phyloP scores from a whole-genome alignment of 2,797 vertebrate genomes.

The Onychomys arenicola region DNA sequence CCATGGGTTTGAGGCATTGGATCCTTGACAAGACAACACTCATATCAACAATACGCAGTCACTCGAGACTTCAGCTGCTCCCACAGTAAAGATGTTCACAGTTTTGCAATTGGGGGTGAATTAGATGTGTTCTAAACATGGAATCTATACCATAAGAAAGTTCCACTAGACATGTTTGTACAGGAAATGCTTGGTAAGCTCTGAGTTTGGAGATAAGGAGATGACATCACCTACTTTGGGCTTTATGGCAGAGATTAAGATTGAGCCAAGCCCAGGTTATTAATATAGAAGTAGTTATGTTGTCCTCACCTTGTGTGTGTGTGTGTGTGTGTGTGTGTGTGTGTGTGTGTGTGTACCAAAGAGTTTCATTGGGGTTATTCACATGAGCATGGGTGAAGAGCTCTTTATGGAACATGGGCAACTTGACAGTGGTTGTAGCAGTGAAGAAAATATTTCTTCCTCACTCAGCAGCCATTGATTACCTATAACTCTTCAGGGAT shows the following conservation, averaged over 20 bases:
- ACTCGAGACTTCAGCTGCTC: not conserved
- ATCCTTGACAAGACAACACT: not conserved
- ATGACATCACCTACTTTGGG: not conserved
- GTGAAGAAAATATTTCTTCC: not conserved
- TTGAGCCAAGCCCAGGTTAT: not conserved
- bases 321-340: not conserved
- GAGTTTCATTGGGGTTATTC: not conserved
- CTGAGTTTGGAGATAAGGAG: not conserved
- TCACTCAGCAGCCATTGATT: not conserved
- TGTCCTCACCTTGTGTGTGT: not conserved
- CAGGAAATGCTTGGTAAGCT: constrained; percentile 26
- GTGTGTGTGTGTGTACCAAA: not conserved
- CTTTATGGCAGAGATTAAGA: constrained; percentile 25
- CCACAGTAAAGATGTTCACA: not conserved
- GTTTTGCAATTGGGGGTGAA: constrained; percentile 40
- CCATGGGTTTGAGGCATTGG: not conserved
- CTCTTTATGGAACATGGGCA: not conserved
- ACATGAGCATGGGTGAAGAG: not conserved
- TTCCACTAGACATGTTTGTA: constrained; percentile 6
- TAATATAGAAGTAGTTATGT: constrained; percentile 6
- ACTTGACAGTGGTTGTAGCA: not conserved
- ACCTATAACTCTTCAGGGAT: not conserved
- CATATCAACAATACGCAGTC: not conserved
- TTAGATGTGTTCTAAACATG: not conserved
- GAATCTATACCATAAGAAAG: constrained; percentile 14